Evolutionary conservation across 2,888 invertebrate genomes (phyloP).

Genomic region (Chironomus riparius): DNA sequence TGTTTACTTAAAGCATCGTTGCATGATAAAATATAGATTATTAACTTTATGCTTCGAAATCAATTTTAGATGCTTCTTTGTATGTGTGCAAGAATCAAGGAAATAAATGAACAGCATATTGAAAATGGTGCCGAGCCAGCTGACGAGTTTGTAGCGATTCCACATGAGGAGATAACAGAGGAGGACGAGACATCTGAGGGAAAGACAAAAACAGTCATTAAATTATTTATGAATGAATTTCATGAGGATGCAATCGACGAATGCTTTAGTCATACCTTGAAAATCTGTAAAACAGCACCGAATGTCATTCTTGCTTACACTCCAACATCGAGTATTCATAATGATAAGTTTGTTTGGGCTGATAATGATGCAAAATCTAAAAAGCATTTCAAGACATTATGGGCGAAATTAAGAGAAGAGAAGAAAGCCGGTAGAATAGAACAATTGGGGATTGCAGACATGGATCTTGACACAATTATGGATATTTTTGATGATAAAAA

Average conservation of each 20-base stretch:
- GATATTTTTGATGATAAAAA: constrained; percentile 65
- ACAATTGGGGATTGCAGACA: constrained; percentile 78
- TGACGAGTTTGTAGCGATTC: background rate
- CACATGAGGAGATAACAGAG: constrained; percentile 47
- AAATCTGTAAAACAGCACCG: constrained; percentile 64
- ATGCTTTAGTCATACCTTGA: constrained; percentile 64
- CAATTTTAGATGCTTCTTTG: constrained; percentile 15
- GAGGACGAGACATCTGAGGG: constrained; percentile 55
- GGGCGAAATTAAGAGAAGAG: constrained; percentile 33
- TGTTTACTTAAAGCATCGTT: background rate
- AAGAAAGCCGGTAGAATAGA: constrained; percentile 36
- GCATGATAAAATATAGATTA: background rate
- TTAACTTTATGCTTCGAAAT: background rate
- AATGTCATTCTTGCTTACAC: constrained; percentile 75
- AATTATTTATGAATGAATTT: constrained; percentile 71
- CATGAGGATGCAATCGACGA: constrained; percentile 56
- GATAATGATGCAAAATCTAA: constrained; percentile 33
- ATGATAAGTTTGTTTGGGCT: constrained; percentile 30
- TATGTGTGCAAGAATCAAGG: background rate
- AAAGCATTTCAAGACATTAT: constrained; percentile 7
- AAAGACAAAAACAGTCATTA: constrained; percentile 75
- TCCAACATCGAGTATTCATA: constrained; percentile 36
- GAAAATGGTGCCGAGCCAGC: background rate
- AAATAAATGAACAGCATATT: background rate
- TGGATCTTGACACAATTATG: constrained; percentile 72